These are phyloP conservation scores for Myotis myotis DNA, from an alignment of 2,797 vertebrate species.

Conservation along the genomic window DNA sequence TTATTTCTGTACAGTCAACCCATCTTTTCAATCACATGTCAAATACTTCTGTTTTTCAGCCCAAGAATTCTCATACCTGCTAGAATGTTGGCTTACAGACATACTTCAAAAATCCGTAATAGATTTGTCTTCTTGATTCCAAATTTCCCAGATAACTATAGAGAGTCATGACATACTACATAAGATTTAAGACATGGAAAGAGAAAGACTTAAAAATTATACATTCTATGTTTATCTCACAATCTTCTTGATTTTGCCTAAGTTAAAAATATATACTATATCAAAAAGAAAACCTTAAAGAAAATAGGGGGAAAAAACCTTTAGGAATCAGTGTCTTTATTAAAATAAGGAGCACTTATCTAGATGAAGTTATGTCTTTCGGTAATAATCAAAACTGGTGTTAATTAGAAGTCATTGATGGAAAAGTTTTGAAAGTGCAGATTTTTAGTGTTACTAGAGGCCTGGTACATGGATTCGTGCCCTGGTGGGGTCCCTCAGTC, in stretches of 20 bases:
- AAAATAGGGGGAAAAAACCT: background rate
- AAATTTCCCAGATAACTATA: background rate
- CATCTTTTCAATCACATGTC: background rate
- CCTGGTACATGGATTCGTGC: too few species aligned
- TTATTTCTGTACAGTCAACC: background rate
- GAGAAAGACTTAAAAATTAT: background rate
- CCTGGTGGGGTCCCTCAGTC: too few species aligned
- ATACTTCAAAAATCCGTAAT: background rate
- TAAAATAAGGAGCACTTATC: background rate
- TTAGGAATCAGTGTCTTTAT: background rate
- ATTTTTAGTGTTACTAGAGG: background rate
- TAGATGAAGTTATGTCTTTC: background rate
- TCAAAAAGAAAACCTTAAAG: background rate
- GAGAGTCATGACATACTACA: background rate
- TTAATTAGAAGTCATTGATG: background rate
- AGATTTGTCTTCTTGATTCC: background rate
- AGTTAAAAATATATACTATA: background rate
- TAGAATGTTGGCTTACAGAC: background rate
- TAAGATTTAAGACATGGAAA: background rate
- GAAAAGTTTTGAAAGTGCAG: background rate
- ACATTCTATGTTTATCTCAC: background rate
- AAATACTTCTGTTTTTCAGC: background rate
- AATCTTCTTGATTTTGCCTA: background rate
- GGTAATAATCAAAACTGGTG: background rate
- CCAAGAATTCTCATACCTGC: background rate